Conservation (phyloP, 2,888 invertebrate genomes). For the Elmis aenea region DNA sequence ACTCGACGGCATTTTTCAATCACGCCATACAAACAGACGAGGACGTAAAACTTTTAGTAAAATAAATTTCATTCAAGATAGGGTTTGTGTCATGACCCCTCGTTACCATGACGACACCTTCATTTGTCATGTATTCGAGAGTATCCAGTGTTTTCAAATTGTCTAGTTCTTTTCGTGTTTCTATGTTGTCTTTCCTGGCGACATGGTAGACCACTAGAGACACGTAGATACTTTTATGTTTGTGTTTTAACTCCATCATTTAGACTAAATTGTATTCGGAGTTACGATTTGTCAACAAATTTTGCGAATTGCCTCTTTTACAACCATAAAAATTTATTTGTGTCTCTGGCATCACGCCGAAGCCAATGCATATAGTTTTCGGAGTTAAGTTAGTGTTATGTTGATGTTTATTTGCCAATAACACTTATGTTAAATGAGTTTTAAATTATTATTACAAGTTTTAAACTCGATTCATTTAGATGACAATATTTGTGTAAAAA, state of each 20-base stretch:
- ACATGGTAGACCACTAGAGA: slow-evolving; percentile 16
- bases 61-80: slow-evolving; percentile 13
- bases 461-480: no score
- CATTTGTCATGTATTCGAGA: slow-evolving; percentile 27
- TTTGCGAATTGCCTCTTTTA: slow-evolving; percentile 14
- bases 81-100: slow-evolving; percentile 15
- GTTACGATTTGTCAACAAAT: slow-evolving; percentile 11
- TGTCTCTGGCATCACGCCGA: no score
- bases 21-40: no score
- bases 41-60: no score
- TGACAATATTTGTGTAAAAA: no score
- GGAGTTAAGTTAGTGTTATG: no score
- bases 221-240: slow-evolving; percentile 18
- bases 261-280: slow-evolving; percentile 19
- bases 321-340: no score
- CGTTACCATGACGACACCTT: slow-evolving; percentile 25
- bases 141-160: slow-evolving; percentile 25
- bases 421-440: no score
- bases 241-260: slow-evolving; percentile 18
- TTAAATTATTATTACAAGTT: no score
- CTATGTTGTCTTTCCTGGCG: slow-evolving; percentile 19
- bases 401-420: no score
- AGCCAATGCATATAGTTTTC: no score
- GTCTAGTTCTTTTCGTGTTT: slow-evolving; percentile 22
- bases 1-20: no score